Conservation (phyloP, 2,113 vertebrate species). For the Hippocampus barbouri region DNA sequence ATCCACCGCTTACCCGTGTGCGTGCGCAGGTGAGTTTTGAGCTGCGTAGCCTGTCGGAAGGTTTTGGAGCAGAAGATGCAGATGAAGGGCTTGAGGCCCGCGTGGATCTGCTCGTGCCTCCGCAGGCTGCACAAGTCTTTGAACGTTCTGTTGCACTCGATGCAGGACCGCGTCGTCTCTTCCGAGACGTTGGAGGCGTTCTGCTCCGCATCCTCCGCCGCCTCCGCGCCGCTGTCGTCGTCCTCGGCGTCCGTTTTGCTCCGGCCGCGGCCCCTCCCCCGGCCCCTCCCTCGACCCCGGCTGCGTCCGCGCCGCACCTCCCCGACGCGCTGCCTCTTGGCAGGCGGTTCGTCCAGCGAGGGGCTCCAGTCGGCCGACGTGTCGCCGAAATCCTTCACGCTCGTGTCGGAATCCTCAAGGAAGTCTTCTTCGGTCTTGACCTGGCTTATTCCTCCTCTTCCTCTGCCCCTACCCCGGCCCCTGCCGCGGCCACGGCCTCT, state of each 20-base stretch:
- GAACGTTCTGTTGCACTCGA: constrained; percentile 86
- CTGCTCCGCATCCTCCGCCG: constrained; percentile 62
- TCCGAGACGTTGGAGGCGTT: constrained; percentile 26
- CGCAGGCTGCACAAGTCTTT: constrained; percentile 92
- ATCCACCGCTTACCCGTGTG: constrained; percentile 82
- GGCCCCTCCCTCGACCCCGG: constrained; percentile 36
- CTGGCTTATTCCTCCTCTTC: constrained; percentile 32
- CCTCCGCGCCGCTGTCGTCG: constrained; percentile 69
- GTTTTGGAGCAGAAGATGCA: constrained; percentile 93
- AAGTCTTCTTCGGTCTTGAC: constrained; percentile 8
- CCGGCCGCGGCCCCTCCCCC: constrained; percentile 10
- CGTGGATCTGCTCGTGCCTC: constrained; percentile 95
- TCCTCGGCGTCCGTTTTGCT: constrained; percentile 29
- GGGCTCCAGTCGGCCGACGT: constrained; percentile 64
- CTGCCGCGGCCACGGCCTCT: constrained; percentile 27
- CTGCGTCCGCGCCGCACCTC: constrained; percentile 45
- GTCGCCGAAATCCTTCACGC: constrained; percentile 51
- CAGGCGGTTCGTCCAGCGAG: constrained; percentile 27
- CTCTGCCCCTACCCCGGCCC: constrained; percentile 27
- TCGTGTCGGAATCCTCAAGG: constrained; percentile 40
- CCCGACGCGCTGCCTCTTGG: constrained; percentile 34
- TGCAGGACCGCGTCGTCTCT: constrained; percentile 75
- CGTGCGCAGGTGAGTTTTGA: constrained; percentile 95
- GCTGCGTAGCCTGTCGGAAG: constrained; percentile 94
- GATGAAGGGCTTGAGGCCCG: constrained; percentile 90